Evolutionary conservation across 2,113 vertebrate species (phyloP), one percentile per base, ranked within the genome.

Genomic region (Crotalus viridis): DNA sequence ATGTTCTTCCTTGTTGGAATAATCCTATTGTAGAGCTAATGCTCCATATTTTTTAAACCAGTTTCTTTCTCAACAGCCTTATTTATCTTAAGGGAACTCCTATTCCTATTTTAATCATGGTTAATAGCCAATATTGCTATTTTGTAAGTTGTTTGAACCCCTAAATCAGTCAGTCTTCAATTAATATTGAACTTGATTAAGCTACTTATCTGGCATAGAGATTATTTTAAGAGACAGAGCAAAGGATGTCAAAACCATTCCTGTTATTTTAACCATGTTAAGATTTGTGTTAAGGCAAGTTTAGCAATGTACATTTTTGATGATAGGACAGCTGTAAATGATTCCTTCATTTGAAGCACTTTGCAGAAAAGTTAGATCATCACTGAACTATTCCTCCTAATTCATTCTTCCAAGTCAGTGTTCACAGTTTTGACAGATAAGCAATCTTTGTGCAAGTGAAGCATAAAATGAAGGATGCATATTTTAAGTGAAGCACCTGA

Each of bases 351-450:
- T 74, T 94, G 86, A 93, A 64, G 81, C 39, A 94, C 46, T 85
- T 69, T 94, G 89, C 10, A 81, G 92, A 94, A 95, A 95, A 91
- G 33, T 96, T 92, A 87, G 56, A 85, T 1, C 4, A 93, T 93
- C 85, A 1, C 89, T 91, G 52, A 61, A 7, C 91, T 64, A 15
- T 95, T 89, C 64, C 69, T 85, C 43, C 28, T 94, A 88, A 69
- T 95, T 96, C 91, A 5, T 96, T 52, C 89, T 92, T 94, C 89
- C 51, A 15, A 95, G 91, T 93, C 89, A 94, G 21, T 91, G 61
- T 92, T 96, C 95, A 91, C 28, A 87, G 93, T 97, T 97, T 95
- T 94, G 87, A 96, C 88, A 95, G 95, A 93, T 90, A 94, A 96
- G 96, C 89, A 95, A 26, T 92, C 90, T 94, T 85, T 3, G 92